Evolutionary conservation across 2,113 vertebrate genomes (phyloP).

Genomic region (Otis tarda): DNA sequence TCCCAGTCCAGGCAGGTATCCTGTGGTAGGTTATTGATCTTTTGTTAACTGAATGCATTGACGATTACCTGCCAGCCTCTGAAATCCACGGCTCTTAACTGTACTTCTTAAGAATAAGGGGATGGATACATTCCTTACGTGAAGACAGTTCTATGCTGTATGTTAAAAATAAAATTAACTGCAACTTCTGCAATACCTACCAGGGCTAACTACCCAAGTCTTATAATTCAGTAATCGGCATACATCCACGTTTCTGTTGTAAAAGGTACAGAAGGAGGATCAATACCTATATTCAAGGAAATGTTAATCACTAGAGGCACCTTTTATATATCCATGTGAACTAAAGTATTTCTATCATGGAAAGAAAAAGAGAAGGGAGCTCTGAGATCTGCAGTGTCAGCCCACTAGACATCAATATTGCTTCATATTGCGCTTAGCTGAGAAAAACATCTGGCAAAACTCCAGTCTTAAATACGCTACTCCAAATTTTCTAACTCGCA

Average conservation of each 20-base stretch:
- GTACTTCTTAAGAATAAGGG: not conserved
- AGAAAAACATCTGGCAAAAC: constrained; percentile 32
- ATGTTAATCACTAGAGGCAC: not conserved
- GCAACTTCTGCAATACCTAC: not conserved
- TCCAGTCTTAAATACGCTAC: not conserved
- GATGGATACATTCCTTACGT: not conserved
- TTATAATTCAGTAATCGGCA: not conserved
- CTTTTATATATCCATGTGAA: not conserved
- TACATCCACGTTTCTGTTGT: not conserved
- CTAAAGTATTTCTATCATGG: not conserved
- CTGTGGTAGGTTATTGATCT: not conserved
- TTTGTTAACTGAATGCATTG: not conserved
- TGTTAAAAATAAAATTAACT: not conserved
- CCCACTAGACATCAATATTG: not conserved
- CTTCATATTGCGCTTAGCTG: constrained; percentile 5
- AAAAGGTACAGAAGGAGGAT: not conserved
- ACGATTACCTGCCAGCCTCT: not conserved
- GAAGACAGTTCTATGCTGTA: not conserved
- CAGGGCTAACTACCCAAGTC: not conserved
- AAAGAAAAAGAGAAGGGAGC: not conserved
- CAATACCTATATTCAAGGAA: not conserved
- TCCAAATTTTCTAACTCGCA: not conserved
- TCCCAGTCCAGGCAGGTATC: not conserved
- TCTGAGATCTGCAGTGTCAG: not conserved
- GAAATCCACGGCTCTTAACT: not conserved